phyloP scores from a whole-genome alignment of 2,113 vertebrate genomes.

The Mixornis gularis region DNA sequence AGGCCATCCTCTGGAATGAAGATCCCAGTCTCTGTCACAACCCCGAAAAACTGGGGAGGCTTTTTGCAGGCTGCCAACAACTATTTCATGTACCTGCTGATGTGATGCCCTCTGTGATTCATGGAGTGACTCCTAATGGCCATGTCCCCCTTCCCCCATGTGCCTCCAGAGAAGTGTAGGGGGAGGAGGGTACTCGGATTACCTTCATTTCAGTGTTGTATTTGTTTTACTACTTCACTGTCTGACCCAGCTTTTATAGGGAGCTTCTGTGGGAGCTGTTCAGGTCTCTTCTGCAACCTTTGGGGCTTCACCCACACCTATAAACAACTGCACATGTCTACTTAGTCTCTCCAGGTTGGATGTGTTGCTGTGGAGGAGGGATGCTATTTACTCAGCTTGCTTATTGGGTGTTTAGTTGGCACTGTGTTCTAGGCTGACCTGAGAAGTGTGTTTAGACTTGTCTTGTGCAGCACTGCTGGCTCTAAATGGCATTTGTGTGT shows the following conservation, averaged over 20 bases:
- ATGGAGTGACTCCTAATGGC: not conserved
- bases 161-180: not conserved
- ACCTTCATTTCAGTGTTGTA: not conserved
- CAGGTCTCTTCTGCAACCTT: not conserved
- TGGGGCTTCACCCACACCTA: not conserved
- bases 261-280: not conserved
- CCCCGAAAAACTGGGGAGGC: not conserved
- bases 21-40: not conserved
- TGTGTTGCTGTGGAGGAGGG: not conserved
- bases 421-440: not conserved
- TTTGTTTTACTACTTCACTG: not conserved
- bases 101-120: not conserved
- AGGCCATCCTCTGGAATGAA: not conserved
- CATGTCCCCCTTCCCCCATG: not conserved
- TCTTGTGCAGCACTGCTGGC: not conserved
- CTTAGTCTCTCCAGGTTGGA: not conserved
- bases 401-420: not conserved
- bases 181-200: not conserved
- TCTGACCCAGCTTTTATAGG: not conserved
- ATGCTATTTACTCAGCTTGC: not conserved
- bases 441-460: not conserved
- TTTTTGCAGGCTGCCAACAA: not conserved
- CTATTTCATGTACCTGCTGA: not conserved
- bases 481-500: not conserved
- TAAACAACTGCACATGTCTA: rapidly evolving